These are phyloP conservation scores for Caenorhabditis auriculariae DNA, from an alignment of 2,888 invertebrate species.

Conservation along the genomic window DNA sequence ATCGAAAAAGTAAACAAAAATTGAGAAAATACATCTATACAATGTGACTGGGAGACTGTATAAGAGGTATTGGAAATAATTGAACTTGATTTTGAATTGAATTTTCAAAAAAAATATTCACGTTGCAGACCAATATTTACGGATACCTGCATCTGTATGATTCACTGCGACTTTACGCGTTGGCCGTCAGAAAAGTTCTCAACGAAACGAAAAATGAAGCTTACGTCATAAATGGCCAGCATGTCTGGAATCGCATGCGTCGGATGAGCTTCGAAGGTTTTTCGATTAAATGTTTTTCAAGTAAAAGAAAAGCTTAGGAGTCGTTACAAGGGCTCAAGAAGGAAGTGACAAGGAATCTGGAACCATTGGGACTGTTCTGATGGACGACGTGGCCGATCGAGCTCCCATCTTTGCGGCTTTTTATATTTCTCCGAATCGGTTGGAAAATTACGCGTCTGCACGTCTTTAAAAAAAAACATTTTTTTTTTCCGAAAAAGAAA, in stretches of 20 bases:
- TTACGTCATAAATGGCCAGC: constrained; percentile 49
- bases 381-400: constrained; percentile 61
- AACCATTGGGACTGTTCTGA: constrained; percentile 51
- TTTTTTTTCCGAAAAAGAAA: neutral
- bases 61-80: neutral
- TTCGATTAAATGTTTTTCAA: neutral
- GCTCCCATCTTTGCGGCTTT: constrained; percentile 61
- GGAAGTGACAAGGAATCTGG: constrained; percentile 16
- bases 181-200: constrained; percentile 46
- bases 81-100: neutral
- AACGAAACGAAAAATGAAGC: constrained; percentile 44
- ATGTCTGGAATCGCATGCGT: constrained; percentile 58
- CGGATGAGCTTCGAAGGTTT: constrained; percentile 53
- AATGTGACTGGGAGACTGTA: neutral
- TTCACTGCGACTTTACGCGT: constrained; percentile 57
- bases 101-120: neutral
- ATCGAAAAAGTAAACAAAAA: no score
- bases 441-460: no score
- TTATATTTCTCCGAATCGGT: constrained; percentile 53
- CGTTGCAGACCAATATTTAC: constrained; percentile 51
- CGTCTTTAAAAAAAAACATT: neutral
- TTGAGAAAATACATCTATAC: neutral
- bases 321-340: constrained; percentile 11
- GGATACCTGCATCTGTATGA: constrained; percentile 61
- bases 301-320: constrained; percentile 9